phyloP scores from a whole-genome alignment of 2,888 invertebrate genomes.

The Choreutis nemorana region DNA sequence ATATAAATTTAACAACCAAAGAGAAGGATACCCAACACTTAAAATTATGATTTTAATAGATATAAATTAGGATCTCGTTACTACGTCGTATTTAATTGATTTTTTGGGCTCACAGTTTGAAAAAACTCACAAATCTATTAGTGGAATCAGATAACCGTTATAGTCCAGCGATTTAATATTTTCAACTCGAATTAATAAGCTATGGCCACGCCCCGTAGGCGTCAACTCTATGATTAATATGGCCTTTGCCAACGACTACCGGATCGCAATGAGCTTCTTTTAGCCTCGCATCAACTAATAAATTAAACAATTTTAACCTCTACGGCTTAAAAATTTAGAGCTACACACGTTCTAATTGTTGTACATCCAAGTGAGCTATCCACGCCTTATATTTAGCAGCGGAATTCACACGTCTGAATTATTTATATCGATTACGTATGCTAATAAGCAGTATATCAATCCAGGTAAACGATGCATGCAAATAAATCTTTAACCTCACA shows the following conservation, averaged over 20 bases:
- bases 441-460: conserved; percentile 24
- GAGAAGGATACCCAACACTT: too few relatives aligned
- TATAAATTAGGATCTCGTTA: too few relatives aligned
- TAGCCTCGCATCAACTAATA: conserved; percentile 26
- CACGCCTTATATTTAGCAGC: conserved; percentile 10
- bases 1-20: too few relatives aligned
- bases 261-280: conserved; percentile 28
- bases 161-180: conserved; percentile 48
- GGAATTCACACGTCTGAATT: conserved; percentile 34
- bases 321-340: too few relatives aligned
- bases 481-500: too few relatives aligned
- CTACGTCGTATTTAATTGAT: too few relatives aligned
- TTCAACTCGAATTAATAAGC: conserved; percentile 56
- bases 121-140: too few relatives aligned
- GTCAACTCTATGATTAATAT: conserved; percentile 57
- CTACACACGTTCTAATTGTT: background rate
- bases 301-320: too few relatives aligned
- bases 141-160: conserved; percentile 16
- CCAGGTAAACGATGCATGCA: too few relatives aligned
- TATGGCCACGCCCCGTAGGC: conserved; percentile 54
- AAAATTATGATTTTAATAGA: too few relatives aligned
- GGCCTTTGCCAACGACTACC: conserved; percentile 44
- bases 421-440: conserved; percentile 38
- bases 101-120: too few relatives aligned
- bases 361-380: too few relatives aligned